These are phyloP conservation scores for Gymnobelideus leadbeateri DNA, from an alignment of 2,113 vertebrate genomes.

Conservation along the genomic window DNA sequence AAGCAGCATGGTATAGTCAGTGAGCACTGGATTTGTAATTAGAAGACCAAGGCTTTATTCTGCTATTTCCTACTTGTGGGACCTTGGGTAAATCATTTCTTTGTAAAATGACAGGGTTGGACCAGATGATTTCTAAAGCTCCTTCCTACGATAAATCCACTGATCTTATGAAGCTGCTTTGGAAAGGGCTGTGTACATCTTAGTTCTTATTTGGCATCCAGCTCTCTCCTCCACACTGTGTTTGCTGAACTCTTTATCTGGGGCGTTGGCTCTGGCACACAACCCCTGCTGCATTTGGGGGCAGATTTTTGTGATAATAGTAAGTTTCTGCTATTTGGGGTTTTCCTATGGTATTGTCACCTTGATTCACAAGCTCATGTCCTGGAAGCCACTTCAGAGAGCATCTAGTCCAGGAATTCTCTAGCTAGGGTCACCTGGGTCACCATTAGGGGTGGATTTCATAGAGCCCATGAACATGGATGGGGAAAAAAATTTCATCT, in stretches of 20 bases:
- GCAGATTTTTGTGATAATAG: background rate
- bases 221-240: background rate
- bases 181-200: background rate
- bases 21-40: background rate
- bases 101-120: background rate
- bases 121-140: background rate
- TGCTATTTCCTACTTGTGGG: no score
- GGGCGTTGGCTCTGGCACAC: background rate
- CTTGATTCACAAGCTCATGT: background rate
- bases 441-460: background rate
- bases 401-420: background rate
- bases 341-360: background rate
- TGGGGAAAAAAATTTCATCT: background rate
- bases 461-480: background rate
- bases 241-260: background rate
- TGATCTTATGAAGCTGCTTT: background rate
- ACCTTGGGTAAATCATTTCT: background rate
- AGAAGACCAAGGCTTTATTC: background rate
- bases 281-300: no score
- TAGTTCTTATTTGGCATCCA: background rate
- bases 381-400: no score
- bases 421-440: background rate
- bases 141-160: background rate
- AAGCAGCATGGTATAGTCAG: background rate
- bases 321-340: background rate